These are phyloP conservation scores for Pelusios castaneus DNA, from an alignment of 2,113 vertebrate genomes.

Conservation along the genomic window DNA sequence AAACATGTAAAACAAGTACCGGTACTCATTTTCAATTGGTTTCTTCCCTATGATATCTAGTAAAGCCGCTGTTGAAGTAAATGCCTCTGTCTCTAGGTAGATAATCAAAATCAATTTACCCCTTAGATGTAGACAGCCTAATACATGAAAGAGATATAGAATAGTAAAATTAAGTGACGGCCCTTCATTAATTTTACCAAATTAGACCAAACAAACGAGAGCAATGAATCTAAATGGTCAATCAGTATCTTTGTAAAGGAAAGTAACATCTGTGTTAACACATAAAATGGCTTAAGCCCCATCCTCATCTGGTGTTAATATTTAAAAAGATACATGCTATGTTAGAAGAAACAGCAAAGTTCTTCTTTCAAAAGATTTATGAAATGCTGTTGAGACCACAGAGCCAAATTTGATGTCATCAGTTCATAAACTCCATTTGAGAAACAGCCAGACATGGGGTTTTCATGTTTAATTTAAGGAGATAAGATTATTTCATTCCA, in stretches of 20 bases:
- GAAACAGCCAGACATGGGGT: background rate
- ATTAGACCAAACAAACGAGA: background rate
- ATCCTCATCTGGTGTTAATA: background rate
- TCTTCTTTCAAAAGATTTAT: background rate
- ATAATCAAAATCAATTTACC: background rate
- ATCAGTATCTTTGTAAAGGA: background rate
- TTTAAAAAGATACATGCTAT: background rate
- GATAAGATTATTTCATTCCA: background rate
- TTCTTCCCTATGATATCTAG: background rate
- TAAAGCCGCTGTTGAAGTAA: background rate
- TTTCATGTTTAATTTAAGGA: slow-evolving; percentile 24
- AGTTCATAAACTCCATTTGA: slow-evolving; percentile 17
- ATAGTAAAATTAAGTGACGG: background rate
- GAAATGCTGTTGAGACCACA: background rate
- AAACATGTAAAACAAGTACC: background rate
- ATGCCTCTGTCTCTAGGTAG: background rate
- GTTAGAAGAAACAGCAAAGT: background rate
- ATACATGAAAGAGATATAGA: background rate
- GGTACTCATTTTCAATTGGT: background rate
- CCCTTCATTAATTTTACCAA: fast-evolving
- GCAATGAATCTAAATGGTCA: background rate
- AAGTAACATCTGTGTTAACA: background rate
- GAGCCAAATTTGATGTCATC: background rate
- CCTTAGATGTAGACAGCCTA: background rate
- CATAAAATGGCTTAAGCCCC: background rate